phyloP scores from a whole-genome alignment of 2,888 invertebrate species.

The Polietes domitor region DNA sequence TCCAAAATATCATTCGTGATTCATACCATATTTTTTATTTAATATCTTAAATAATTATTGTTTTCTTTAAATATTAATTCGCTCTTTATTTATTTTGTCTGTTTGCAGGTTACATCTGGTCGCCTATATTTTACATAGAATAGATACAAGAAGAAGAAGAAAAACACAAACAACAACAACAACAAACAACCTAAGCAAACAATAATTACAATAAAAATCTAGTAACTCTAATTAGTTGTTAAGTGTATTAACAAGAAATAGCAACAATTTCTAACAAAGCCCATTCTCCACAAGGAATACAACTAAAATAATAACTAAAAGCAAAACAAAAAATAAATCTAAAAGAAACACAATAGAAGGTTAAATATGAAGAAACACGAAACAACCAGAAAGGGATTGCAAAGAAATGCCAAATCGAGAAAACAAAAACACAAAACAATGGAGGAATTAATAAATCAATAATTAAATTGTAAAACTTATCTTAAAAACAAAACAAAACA shows the following conservation, averaged over 20 bases:
- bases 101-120: conserved; percentile 77
- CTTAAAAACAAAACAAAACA: background rate
- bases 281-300: background rate
- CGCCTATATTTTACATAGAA: conserved; percentile 73
- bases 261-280: conserved; percentile 46
- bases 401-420: too few relatives aligned
- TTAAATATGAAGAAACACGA: too few relatives aligned
- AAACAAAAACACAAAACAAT: conserved; percentile 3
- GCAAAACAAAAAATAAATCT: conserved; percentile 30
- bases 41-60: too few relatives aligned
- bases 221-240: conserved; percentile 49
- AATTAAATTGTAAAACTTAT: background rate
- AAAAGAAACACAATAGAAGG: too few relatives aligned
- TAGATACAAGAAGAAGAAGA: conserved; percentile 54
- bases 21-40: too few relatives aligned
- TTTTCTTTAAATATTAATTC: too few relatives aligned
- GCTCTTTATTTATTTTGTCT: too few relatives aligned
- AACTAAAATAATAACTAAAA: conserved; percentile 1
- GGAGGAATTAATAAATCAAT: background rate
- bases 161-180: too few relatives aligned
- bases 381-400: too few relatives aligned
- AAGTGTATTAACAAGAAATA: conserved; percentile 56
- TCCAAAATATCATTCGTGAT: too few relatives aligned
- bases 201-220: conserved; percentile 36
- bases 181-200: conserved; percentile 41